Base-by-base conservation (phyloP, 2,113 vertebrate species). In the Xenopus laevis region DNA sequence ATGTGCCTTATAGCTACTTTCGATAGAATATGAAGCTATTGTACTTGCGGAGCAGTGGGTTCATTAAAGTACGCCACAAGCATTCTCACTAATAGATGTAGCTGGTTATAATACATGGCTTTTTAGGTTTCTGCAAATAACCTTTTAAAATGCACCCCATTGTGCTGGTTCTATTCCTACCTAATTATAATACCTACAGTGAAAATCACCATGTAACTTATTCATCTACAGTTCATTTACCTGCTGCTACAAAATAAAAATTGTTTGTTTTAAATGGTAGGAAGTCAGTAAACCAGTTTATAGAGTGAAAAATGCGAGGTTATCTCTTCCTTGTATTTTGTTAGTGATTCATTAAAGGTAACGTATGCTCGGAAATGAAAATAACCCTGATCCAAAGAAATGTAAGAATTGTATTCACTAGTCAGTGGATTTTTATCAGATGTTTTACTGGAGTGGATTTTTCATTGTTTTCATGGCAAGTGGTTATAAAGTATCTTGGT, bases 161-260 rank as follows among this genome's bases (percentile, higher is more conserved):
- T 55, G 33, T 45, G 33, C 16, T 18, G 17, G 13, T 57, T 33
- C 30, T 73, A 23, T 65, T 73, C 20, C 33, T n/a, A 65, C 18
- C 47, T 73, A 73, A 73, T 73, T 65, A 65, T 65, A 52, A 30
- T 30, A 58, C 71, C 71, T 45, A 58, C 30, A 55, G 62, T 21
- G 62, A 73, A 65, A 73, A 65, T 73, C 62, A 40, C 23, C 71
- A 73, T 23, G 61, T 45, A 57, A 57, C 62, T 57, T 65, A 65
- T 73, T 73, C 71, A 73, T 45, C 46, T 55, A 45, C 61, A 72
- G 71, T 52, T 44, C 71, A 55, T 72, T 65, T 55, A 58, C 50
- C 62, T 65, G 61, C 50, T 73, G 71, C 50, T 21, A 65, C 46
- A 59, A 71, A 63, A 71, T 59, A 9, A 60, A 30, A 62, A 71